Evolutionary conservation across 2,797 vertebrate genomes (phyloP), one percentile per base, ranked within the genome.

Genomic region (Mormyrops boulengeri): DNA sequence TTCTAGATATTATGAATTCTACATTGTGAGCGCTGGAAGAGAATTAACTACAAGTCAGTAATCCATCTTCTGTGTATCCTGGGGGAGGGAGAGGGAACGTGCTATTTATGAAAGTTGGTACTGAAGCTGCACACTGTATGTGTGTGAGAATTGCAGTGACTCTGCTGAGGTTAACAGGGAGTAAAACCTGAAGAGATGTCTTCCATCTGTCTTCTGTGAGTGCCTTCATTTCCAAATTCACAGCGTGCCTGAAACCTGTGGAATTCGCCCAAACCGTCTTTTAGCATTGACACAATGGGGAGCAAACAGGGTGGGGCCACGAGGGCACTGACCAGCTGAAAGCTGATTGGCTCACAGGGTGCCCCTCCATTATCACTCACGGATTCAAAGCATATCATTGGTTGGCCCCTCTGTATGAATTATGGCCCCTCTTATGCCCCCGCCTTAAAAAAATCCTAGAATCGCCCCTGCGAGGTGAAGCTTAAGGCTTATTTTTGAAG

Each of bases 11-110:
- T 66, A 69, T 66, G 62, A 12, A 88, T 88, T 62, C 19, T 62
- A 66, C 22, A 47, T 69, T 88, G 22, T 44, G n/a, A 22, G 19
- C 12, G 57, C 60, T 44, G 60, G 38, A 50, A 9, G 55, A 88
- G 87, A 60, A 88, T 88, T 88, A 88, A 88, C 55, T 88, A 9
- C 87, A 88, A 66, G 52, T 69, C 55, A 49, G 87, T 88, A 66
- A 88, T 88, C 55, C 60, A 26, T 88, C 55, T 88, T 69, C 87
- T 47, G 57, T 88, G 55, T 88, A 30, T 49, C 38, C 60, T 44
- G 38, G 11, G 87, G 87, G 85, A 30, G 50, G 34, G 9, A 22
- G 86, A 2, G 60, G 57, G 38, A 38, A 50, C 6, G 41, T 17
- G 19, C 44, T 89, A 69, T 50, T 69, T 85, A 69, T 85, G 6